Evolutionary conservation across 2,888 invertebrate species (phyloP).

Genomic region (Diachrysia chrysitis): DNA sequence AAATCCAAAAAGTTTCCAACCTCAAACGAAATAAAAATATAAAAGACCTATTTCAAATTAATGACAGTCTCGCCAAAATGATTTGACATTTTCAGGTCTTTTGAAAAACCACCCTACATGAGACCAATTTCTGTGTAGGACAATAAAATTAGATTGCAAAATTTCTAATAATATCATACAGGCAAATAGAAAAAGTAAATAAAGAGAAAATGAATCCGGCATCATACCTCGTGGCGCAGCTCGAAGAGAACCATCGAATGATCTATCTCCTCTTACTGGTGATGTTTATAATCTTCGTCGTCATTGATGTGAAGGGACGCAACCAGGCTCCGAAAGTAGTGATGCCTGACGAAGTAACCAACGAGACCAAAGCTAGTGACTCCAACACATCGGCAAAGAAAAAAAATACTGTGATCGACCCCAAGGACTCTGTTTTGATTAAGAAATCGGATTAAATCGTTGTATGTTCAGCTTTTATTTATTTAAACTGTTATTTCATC

Average conservation of each 20-base stretch:
- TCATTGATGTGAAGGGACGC: constrained; percentile 37
- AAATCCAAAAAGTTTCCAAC: constrained; percentile 25
- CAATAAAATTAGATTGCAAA: constrained; percentile 32
- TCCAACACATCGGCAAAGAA: constrained; percentile 23
- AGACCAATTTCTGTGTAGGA: constrained; percentile 16
- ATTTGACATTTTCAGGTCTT: constrained; percentile 22
- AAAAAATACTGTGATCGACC: background rate
- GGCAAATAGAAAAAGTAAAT: constrained; percentile 3
- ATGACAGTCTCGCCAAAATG: constrained; percentile 23
- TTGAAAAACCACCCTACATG: constrained; percentile 19
- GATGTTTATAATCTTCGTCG: constrained; percentile 45
- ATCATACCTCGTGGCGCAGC: constrained; percentile 35
- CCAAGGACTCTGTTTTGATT: constrained; percentile 28
- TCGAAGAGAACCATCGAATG: constrained; percentile 48
- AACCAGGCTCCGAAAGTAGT: constrained; percentile 5
- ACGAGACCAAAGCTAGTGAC: constrained; percentile 15
- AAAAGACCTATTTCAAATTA: constrained; percentile 23
- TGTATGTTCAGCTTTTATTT: constrained; percentile 10
- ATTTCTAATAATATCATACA: constrained; percentile 36
- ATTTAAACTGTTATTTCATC: background rate
- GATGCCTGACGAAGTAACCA: constrained; percentile 9
- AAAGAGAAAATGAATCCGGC: constrained; percentile 46
- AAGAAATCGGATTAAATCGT: constrained; percentile 54
- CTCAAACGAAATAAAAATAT: background rate
- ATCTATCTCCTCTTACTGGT: constrained; percentile 44